Conservation (phyloP, 1,140 invertebrate species). For the Aphaenogaster floridana region DNA sequence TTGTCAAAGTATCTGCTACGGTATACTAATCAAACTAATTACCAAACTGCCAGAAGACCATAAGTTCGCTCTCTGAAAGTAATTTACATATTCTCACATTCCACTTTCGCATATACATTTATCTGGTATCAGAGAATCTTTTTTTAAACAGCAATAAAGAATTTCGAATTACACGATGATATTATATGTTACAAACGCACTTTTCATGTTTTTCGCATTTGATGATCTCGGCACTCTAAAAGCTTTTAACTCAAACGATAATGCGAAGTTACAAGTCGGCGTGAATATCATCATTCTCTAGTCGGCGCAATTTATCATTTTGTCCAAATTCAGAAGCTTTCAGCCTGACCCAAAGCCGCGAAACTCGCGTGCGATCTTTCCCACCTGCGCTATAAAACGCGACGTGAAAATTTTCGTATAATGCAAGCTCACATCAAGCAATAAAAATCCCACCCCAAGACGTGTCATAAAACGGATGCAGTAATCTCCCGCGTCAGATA, state of each 20-base stretch:
- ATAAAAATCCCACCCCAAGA: constrained; percentile 3
- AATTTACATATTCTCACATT: neutral
- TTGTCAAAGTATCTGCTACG: neutral
- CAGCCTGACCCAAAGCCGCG: neutral
- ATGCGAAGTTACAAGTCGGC: neutral
- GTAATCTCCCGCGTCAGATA: constrained; percentile 44
- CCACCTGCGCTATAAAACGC: neutral
- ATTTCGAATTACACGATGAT: neutral
- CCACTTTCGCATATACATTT: neutral
- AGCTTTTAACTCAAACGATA: constrained; percentile 1
- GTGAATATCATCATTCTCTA: neutral
- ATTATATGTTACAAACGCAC: neutral
- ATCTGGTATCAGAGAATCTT: neutral
- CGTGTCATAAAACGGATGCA: neutral
- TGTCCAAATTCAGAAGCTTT: neutral
- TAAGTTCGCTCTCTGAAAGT: neutral
- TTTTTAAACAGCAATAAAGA: neutral
- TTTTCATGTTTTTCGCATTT: neutral
- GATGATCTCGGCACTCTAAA: neutral
- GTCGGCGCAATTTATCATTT: neutral
- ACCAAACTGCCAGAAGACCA: neutral
- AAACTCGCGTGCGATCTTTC: neutral
- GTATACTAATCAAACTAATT: neutral
- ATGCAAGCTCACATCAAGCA: neutral
- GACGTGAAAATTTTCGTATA: constrained; percentile 24